phyloP scores from a whole-genome alignment of 2,113 vertebrate species.

The Prietella phreatophila region DNA sequence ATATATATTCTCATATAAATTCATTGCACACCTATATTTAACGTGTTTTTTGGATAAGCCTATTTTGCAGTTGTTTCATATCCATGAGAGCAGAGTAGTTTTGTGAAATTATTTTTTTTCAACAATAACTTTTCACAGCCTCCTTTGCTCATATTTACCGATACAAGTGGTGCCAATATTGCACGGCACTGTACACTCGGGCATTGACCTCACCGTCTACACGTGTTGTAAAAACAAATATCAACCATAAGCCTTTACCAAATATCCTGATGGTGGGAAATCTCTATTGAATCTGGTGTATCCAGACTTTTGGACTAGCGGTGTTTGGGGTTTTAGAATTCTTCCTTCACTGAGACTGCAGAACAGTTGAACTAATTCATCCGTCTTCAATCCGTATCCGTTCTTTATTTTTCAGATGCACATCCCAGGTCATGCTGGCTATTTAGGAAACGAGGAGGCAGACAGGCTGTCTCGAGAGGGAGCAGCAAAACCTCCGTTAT shows the following conservation, averaged over 20 bases:
- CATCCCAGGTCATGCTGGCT: slow-evolving; percentile 89
- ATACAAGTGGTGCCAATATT: too few species aligned
- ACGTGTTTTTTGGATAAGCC: too few species aligned
- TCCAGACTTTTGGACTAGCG: background rate
- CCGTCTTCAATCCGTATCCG: background rate
- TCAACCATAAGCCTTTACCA: background rate
- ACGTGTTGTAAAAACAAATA: background rate
- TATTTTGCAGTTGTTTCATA: too few species aligned
- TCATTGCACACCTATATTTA: too few species aligned
- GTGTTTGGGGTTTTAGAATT: background rate
- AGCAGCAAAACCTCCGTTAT: slow-evolving; percentile 65
- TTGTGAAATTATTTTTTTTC: too few species aligned
- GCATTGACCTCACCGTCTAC: background rate
- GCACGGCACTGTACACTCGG: background rate
- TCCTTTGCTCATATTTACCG: too few species aligned
- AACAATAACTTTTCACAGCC: too few species aligned
- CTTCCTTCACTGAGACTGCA: background rate
- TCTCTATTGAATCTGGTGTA: background rate
- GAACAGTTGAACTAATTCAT: background rate
- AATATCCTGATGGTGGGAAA: background rate
- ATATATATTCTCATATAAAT: too few species aligned
- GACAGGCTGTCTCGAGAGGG: slow-evolving; percentile 89
- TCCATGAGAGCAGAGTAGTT: too few species aligned
- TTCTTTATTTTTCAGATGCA: slow-evolving; percentile 76
- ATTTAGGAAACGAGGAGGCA: slow-evolving; percentile 88